phyloP scores from a whole-genome alignment of 2,797 vertebrate genomes.

The Ctenopoma kingsleyae region DNA sequence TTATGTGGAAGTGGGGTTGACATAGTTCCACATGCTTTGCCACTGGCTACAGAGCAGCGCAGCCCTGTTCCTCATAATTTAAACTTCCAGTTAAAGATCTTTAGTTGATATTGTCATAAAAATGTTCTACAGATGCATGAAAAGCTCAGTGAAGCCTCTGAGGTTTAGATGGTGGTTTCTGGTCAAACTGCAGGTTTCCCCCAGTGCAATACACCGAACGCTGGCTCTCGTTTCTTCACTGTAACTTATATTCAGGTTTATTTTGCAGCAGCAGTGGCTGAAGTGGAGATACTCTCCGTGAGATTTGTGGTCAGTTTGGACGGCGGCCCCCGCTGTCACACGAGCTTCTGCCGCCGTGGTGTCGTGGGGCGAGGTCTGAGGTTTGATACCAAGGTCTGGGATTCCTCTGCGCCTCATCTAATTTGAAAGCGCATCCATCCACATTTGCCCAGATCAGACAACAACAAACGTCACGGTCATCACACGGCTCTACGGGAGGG shows the following conservation, averaged over 20 bases:
- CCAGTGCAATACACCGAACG: neutral
- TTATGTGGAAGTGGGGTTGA: neutral
- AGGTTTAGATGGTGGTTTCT: slow-evolving; percentile 16
- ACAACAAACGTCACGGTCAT: slow-evolving; percentile 10
- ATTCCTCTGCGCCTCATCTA: slow-evolving; percentile 31
- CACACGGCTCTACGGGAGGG: slow-evolving; percentile 8
- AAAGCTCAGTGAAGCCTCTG: slow-evolving; percentile 5
- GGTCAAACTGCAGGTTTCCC: slow-evolving; percentile 4
- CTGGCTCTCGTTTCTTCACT: neutral
- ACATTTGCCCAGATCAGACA: slow-evolving; percentile 44
- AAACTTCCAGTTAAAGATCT: neutral
- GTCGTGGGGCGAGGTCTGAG: slow-evolving; percentile 27
- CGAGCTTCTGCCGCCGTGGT: neutral
- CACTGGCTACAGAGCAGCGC: neutral
- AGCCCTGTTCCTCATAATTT: no score
- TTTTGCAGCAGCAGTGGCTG: neutral
- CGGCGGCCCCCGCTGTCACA: slow-evolving; percentile 15
- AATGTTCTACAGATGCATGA: neutral
- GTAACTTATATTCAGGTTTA: slow-evolving; percentile 2
- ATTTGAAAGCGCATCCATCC: slow-evolving; percentile 46
- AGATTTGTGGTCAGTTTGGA: slow-evolving; percentile 39
- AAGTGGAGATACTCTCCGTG: slow-evolving; percentile 25
- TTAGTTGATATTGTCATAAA: neutral
- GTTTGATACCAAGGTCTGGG: slow-evolving; percentile 26
- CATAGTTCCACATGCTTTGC: slow-evolving; percentile 1